Base-by-base conservation (phyloP, 2,113 vertebrate species). In the Urocolius indicus region DNA sequence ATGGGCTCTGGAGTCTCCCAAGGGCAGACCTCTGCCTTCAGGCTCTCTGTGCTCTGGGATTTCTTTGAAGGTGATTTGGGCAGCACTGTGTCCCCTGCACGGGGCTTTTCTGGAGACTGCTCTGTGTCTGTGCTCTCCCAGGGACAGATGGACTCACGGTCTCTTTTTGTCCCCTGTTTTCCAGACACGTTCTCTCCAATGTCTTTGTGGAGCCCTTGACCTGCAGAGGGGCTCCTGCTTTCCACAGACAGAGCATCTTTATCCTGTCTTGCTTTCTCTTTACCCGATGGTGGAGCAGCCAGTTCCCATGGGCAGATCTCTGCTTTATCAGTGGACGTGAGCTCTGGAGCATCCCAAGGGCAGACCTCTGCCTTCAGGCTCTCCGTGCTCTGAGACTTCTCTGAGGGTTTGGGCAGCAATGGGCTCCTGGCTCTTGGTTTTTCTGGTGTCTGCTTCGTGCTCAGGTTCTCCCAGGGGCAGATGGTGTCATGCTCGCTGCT, bases 251-350 rank as follows among this genome's bases (percentile, higher is more conserved):
- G 11, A 59, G 32, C n/a, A n/a, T 34, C 55, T 19, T 41, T 41
- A 41, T 41, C 38, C 38, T 41, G 38, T 41, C 38, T 41, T 41
- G 38, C 38, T 41, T 41, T 41, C 12, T 38, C 71, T n/a, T 2
- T 73, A 2, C 8, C 16, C 19, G 52, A 32, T 45, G 54, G 59
- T 13, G 45, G 32, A n/a, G 6, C 87, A 20, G 58, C 46, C 24
- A 0, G 76, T 9, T 97, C 98, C 97, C 97, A 98, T 7, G 97
- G 97, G 54, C 97, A 98, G 41, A 98, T 67, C 5, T 98, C 95
- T 29, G 67, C 71, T 95, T 95, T 97, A 3, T 78, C 71, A 34
- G 65, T 95, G 43, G 94, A 46, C 34, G 94, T 45, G 3, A 43
- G 12, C 7, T 95, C 95, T 67, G 81, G 92, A 34, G 23, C 9